A percentile compares a stretch with the other conserved stretches of the same genome.
These are phyloP conservation scores for Aphis gossypii DNA, from an alignment of 1,140 invertebrate genomes.

Conservation along the genomic window DNA sequence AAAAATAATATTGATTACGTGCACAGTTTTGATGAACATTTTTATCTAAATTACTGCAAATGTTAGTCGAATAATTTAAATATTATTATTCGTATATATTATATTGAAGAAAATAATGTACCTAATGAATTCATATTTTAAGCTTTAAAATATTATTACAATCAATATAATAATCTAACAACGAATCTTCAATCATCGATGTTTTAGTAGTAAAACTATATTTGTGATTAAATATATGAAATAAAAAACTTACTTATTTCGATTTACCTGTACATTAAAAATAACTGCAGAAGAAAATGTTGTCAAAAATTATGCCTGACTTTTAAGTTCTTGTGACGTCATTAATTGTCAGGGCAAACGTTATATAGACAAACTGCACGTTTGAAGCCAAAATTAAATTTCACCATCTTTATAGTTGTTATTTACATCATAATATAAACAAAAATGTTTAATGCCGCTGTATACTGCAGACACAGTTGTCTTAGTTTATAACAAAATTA, in stretches of 20 bases:
- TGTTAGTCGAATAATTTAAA: no score
- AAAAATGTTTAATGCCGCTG: background rate
- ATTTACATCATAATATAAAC: background rate
- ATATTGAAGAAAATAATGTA: no score
- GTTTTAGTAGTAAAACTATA: background rate
- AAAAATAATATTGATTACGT: no score
- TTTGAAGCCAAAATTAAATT: background rate
- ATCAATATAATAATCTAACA: background rate
- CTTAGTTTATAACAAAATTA: no score
- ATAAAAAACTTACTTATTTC: background rate
- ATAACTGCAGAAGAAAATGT: background rate
- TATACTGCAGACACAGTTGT: background rate
- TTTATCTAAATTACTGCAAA: no score
- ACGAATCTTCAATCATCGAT: background rate
- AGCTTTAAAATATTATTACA: background rate
- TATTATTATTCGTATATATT: no score
- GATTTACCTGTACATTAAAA: background rate
- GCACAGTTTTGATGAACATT: no score
- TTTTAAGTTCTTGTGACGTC: background rate
- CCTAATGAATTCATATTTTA: background rate
- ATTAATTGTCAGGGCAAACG: no score
- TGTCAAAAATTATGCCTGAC: background rate
- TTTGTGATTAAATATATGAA: background rate
- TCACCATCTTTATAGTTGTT: background rate
- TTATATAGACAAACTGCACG: no score